These are phyloP conservation scores for Anolis sagrei DNA, from an alignment of 2,113 vertebrate genomes.

Conservation along the genomic window DNA sequence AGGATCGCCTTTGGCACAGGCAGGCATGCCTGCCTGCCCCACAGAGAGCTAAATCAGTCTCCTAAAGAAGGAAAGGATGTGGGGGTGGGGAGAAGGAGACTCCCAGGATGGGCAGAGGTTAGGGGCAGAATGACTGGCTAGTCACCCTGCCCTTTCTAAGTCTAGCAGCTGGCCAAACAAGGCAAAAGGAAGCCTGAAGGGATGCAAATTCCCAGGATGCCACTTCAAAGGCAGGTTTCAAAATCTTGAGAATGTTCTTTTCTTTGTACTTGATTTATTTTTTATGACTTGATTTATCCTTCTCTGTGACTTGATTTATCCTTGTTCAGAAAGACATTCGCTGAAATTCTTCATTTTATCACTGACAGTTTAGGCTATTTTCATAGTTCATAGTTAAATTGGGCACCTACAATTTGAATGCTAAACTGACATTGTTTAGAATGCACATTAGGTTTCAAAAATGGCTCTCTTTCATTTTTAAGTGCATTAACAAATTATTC, in stretches of 20 bases:
- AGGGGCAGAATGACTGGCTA: too few relatives aligned
- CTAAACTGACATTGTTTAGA: slow-evolving; percentile 10
- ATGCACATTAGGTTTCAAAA: neutral
- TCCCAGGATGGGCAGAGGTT: too few relatives aligned
- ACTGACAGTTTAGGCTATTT: neutral
- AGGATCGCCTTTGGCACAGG: too few relatives aligned
- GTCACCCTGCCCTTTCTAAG: too few relatives aligned
- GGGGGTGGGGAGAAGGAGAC: too few relatives aligned
- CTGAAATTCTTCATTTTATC: neutral
- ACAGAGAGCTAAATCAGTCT: too few relatives aligned
- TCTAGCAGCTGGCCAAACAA: neutral
- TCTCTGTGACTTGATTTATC: neutral
- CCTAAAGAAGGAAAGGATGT: too few relatives aligned
- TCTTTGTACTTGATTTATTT: neutral
- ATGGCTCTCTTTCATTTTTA: neutral
- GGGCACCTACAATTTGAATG: slow-evolving; percentile 11
- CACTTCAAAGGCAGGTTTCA: slow-evolving; percentile 5
- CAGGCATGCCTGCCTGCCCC: too few relatives aligned
- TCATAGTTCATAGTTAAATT: slow-evolving; percentile 16
- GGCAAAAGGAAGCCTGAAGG: neutral
- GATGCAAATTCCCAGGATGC: neutral
- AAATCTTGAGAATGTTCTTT: neutral
- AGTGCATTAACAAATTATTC: neutral
- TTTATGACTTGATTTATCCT: neutral
- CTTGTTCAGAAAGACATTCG: neutral